Evolutionary conservation across 37 sponge, comb jelly and placozoan species (phyloP).

Genomic region (Ianthella basta): DNA sequence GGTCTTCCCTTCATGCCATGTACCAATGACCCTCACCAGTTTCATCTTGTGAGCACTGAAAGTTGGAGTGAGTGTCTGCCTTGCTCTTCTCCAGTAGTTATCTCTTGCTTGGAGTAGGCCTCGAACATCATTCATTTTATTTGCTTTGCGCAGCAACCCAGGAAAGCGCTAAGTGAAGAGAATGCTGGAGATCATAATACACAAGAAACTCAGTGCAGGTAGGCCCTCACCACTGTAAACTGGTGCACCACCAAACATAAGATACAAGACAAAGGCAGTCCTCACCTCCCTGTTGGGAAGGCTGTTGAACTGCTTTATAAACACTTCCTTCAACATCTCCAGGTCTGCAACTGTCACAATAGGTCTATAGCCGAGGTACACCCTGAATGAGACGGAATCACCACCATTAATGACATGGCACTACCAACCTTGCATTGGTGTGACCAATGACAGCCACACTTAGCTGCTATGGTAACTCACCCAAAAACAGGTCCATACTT

Average conservation of each 20-base stretch:
- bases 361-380: slow-evolving; percentile 47
- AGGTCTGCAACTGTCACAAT: slow-evolving; percentile 43
- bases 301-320: slow-evolving; percentile 51
- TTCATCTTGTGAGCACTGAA: slow-evolving; percentile 69
- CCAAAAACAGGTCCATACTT: slow-evolving; percentile 52
- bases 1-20: too few relatives aligned
- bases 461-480: too few relatives aligned
- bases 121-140: background rate
- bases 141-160: background rate
- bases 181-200: background rate
- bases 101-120: slow-evolving; percentile 53
- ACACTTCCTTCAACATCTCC: slow-evolving; percentile 58
- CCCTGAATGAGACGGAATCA: slow-evolving; percentile 18
- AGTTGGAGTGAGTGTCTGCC: slow-evolving; percentile 62
- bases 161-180: background rate
- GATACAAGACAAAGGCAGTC: background rate
- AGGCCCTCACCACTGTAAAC: too few relatives aligned
- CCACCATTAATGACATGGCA: too few relatives aligned
- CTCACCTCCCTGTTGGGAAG: slow-evolving; percentile 47
- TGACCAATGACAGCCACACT: too few relatives aligned
- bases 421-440: background rate
- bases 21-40: slow-evolving; percentile 27
- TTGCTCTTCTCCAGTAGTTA: slow-evolving; percentile 49
- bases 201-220: too few relatives aligned
- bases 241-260: too few relatives aligned